Evolutionary conservation across 2,797 vertebrate genomes (phyloP).

Genomic region (Lagothrix lagotricha): DNA sequence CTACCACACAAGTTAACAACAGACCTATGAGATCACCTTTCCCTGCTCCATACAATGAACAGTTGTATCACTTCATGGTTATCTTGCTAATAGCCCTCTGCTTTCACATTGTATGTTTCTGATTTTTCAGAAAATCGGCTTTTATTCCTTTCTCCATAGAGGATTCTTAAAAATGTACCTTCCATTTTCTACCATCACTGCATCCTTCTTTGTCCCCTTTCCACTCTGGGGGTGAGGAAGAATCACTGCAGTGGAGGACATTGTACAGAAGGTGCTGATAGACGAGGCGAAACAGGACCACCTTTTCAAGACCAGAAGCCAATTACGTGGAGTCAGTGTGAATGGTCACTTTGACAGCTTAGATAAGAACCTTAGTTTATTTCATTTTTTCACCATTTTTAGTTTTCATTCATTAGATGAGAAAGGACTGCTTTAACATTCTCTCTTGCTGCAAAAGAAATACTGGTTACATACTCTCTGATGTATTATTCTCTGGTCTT

Average conservation of each 20-base stretch:
- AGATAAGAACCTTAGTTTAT: not conserved
- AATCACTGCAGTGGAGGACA: not conserved
- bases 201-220: not conserved
- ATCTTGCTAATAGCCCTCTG: not conserved
- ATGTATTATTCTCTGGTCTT: not conserved
- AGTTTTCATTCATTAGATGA: not conserved
- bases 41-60: not conserved
- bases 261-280: not conserved
- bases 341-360: not conserved
- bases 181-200: not conserved
- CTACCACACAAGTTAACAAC: not conserved
- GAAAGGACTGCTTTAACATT: not conserved
- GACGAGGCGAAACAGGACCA: not conserved
- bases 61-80: not conserved
- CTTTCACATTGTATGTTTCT: not conserved
- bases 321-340: not conserved
- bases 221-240: not conserved
- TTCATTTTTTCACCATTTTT: not conserved
- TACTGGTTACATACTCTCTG: not conserved
- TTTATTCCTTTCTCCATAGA: not conserved
- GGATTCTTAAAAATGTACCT: not conserved
- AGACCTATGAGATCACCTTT: not conserved
- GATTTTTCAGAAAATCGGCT: not conserved
- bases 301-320: not conserved
- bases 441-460: not conserved